Conservation (phyloP, 2,888 invertebrate species). For the Podabrus alpinus region DNA sequence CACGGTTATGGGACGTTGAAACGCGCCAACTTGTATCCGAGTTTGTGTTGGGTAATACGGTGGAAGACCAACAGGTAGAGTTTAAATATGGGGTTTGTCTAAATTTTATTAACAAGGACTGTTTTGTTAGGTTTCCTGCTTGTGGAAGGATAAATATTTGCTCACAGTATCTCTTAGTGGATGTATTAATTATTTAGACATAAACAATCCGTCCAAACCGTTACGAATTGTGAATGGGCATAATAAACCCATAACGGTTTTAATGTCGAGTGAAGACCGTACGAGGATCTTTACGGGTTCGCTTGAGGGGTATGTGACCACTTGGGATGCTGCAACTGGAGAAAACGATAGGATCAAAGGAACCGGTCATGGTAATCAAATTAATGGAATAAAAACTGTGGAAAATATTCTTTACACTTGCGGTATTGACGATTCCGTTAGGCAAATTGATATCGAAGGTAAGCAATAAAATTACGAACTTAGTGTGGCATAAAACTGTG, state of each 20-base stretch:
- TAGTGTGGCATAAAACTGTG: constrained; percentile 27
- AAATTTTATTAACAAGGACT: constrained; percentile 1
- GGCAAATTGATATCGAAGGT: constrained; percentile 64
- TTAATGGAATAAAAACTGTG: constrained; percentile 82
- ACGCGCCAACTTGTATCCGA: constrained; percentile 75
- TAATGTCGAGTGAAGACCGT: constrained; percentile 76
- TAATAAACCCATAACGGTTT: constrained; percentile 94
- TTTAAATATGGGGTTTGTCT: not conserved
- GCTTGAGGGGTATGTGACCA: constrained; percentile 88
- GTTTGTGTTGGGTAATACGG: constrained; percentile 79
- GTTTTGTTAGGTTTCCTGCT: constrained; percentile 72
- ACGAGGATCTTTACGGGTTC: constrained; percentile 87
- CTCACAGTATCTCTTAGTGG: constrained; percentile 94
- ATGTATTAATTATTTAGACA: constrained; percentile 91
- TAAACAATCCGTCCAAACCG: constrained; percentile 81
- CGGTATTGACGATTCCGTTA: constrained; percentile 92
- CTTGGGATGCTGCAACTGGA: constrained; percentile 81
- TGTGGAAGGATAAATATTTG: constrained; percentile 87
- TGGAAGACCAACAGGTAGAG: constrained; percentile 80
- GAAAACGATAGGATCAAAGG: constrained; percentile 82
- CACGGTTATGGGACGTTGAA: constrained; percentile 92
- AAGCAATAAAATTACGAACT: not conserved
- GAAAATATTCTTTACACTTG: constrained; percentile 78
- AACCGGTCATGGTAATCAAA: constrained; percentile 93
- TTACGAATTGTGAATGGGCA: constrained; percentile 89